phyloP scores from a whole-genome alignment of 2,888 invertebrate genomes.

The Agrilus biguttatus region DNA sequence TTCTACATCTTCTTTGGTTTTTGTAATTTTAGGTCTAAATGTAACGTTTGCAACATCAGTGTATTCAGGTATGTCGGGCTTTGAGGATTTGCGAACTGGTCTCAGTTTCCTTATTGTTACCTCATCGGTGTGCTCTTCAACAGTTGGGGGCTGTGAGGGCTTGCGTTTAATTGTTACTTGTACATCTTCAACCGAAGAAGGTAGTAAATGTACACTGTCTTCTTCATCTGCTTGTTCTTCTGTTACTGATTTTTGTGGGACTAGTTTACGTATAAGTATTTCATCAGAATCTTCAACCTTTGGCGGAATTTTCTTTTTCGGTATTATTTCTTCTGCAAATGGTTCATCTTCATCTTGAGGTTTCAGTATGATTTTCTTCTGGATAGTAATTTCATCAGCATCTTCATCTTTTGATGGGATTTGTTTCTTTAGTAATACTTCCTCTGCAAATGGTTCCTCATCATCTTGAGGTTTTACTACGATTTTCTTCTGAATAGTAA shows the following conservation, averaged over 20 bases:
- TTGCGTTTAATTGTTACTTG: slow-evolving; percentile 39
- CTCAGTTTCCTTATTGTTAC: slow-evolving; percentile 62
- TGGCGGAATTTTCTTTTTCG: slow-evolving; percentile 12
- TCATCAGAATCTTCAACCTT: slow-evolving; percentile 31
- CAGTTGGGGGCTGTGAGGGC: slow-evolving; percentile 33
- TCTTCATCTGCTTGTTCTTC: slow-evolving; percentile 18
- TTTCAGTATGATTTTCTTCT: slow-evolving; percentile 21
- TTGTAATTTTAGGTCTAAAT: slow-evolving; percentile 59
- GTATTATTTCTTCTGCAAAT: slow-evolving; percentile 17
- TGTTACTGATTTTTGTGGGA: slow-evolving; percentile 15
- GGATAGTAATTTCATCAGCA: slow-evolving; percentile 30
- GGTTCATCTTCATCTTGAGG: slow-evolving; percentile 16
- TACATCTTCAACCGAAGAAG: slow-evolving; percentile 13
- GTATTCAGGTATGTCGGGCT: slow-evolving; percentile 53
- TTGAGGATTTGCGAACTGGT: slow-evolving; percentile 46
- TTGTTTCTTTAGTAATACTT: slow-evolving; percentile 14
- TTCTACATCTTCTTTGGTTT: slow-evolving; percentile 75
- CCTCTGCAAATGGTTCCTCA: slow-evolving; percentile 17
- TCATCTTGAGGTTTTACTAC: slow-evolving; percentile 14
- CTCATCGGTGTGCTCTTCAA: slow-evolving; percentile 48
- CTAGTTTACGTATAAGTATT: slow-evolving; percentile 23
- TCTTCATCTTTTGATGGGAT: slow-evolving; percentile 25
- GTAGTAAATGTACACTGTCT: slow-evolving; percentile 3
- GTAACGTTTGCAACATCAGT: slow-evolving; percentile 66
- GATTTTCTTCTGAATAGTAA: slow-evolving; percentile 8